Conservation (phyloP, 2,888 invertebrate genomes). For the Blastobasis adustella region DNA sequence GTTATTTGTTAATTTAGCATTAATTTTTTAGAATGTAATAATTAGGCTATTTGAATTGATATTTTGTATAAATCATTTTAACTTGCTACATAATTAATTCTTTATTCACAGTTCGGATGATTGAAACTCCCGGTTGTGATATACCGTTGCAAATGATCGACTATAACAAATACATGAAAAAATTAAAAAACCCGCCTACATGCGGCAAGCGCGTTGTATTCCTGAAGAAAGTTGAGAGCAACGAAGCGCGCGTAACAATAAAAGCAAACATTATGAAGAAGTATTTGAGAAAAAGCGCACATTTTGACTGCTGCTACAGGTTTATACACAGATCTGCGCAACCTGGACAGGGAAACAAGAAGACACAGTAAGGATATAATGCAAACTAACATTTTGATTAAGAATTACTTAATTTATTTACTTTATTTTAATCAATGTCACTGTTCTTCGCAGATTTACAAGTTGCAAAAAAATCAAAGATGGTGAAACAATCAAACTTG, state of each 20-base stretch:
- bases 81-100: slow-evolving; percentile 3
- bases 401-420: too few relatives aligned
- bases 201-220: slow-evolving; percentile 51
- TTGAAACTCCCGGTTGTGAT: slow-evolving; percentile 49
- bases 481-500: slow-evolving; percentile 30
- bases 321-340: slow-evolving; percentile 26
- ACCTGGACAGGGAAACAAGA: slow-evolving; percentile 17
- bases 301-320: slow-evolving; percentile 47
- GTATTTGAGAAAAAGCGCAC: slow-evolving; percentile 28
- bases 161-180: slow-evolving; percentile 26
- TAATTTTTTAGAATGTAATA: too few relatives aligned
- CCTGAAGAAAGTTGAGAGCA: slow-evolving; percentile 33
- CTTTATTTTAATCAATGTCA: slow-evolving; percentile 1
- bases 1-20: too few relatives aligned
- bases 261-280: slow-evolving; percentile 31
- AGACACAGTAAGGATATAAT: slow-evolving; percentile 21
- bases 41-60: too few relatives aligned
- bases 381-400: too few relatives aligned
- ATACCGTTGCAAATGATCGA: slow-evolving; percentile 40
- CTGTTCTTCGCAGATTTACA: slow-evolving; percentile 34
- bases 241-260: slow-evolving; percentile 36
- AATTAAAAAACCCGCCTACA: slow-evolving; percentile 15
- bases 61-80: too few relatives aligned
- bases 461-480: slow-evolving; percentile 37
- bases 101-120: slow-evolving; percentile 32